Evolutionary conservation across 2,113 vertebrate species (phyloP).

Genomic region (Chaetodon trifascialis): DNA sequence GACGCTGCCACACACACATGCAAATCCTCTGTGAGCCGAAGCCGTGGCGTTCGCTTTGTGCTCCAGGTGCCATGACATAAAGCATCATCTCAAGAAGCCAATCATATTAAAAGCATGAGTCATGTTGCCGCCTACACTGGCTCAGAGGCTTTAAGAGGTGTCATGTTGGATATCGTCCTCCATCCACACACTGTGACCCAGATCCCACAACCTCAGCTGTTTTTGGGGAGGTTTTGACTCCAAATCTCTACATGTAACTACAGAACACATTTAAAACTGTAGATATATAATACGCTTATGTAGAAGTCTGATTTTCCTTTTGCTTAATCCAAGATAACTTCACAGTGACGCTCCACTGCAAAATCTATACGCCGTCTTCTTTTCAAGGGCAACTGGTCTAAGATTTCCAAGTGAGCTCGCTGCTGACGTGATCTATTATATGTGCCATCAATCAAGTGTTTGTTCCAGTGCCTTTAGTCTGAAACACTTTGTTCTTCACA

Average conservation of each 20-base stretch:
- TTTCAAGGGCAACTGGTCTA: constrained; percentile 24
- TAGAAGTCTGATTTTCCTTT: not conserved
- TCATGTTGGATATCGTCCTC: constrained; percentile 75
- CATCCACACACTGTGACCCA: constrained; percentile 75
- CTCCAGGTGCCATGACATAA: constrained; percentile 81
- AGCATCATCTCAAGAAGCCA: constrained; percentile 78
- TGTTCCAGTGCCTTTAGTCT: constrained; percentile 39
- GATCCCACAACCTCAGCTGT: constrained; percentile 57
- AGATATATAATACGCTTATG: not conserved
- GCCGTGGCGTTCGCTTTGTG: constrained; percentile 51
- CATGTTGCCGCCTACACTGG: constrained; percentile 74
- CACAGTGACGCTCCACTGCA: not conserved
- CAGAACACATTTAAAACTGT: not conserved
- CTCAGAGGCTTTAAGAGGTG: constrained; percentile 79
- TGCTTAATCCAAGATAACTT: not conserved
- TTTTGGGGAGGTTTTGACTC: constrained; percentile 35
- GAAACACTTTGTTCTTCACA: constrained; percentile 42
- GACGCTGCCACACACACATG: constrained; percentile 10
- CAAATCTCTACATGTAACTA: constrained; percentile 15
- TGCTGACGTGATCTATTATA: constrained; percentile 38
- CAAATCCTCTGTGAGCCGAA: constrained; percentile 43
- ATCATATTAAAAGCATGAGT: constrained; percentile 81
- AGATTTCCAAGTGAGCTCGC: constrained; percentile 32
- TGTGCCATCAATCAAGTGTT: constrained; percentile 58
- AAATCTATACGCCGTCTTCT: constrained; percentile 3